Evolutionary conservation across 2,888 invertebrate genomes (phyloP).

Genomic region (Pammene aurita): DNA sequence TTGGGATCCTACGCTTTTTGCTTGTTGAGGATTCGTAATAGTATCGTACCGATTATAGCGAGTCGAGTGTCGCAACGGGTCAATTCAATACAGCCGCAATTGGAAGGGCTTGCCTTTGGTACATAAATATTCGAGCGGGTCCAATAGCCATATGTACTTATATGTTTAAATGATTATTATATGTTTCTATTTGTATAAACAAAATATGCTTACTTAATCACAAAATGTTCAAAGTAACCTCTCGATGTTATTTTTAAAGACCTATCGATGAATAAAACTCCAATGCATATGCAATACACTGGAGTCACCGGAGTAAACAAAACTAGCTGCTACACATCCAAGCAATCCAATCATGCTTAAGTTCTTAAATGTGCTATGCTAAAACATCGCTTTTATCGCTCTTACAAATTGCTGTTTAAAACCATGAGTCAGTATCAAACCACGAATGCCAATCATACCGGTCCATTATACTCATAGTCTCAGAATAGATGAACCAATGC

Average conservation of each 20-base stretch:
- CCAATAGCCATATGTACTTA: background rate
- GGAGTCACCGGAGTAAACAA: too few species aligned
- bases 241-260: too few species aligned
- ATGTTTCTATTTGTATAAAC: background rate
- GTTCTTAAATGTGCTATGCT: background rate
- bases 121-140: background rate
- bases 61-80: constrained; percentile 8
- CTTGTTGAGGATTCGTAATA: constrained; percentile 21
- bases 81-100: constrained; percentile 25
- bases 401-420: constrained; percentile 28
- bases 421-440: constrained; percentile 10
- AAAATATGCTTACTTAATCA: too few species aligned
- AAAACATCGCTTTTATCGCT: constrained; percentile 15
- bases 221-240: too few species aligned
- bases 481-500: background rate
- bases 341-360: background rate
- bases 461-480: background rate
- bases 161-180: background rate
- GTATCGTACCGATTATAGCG: constrained; percentile 23
- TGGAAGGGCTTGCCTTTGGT: constrained; percentile 18
- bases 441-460: constrained; percentile 7
- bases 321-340: background rate
- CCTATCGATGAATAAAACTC: too few species aligned
- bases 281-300: too few species aligned
- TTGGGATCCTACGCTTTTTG: constrained; percentile 12